A percentile compares a stretch with the other conserved stretches of the same genome.
Evolutionary conservation across 35 echinoderm and acorn worm species (phyloP).

Genomic region (Heliocidaris tuberculata): DNA sequence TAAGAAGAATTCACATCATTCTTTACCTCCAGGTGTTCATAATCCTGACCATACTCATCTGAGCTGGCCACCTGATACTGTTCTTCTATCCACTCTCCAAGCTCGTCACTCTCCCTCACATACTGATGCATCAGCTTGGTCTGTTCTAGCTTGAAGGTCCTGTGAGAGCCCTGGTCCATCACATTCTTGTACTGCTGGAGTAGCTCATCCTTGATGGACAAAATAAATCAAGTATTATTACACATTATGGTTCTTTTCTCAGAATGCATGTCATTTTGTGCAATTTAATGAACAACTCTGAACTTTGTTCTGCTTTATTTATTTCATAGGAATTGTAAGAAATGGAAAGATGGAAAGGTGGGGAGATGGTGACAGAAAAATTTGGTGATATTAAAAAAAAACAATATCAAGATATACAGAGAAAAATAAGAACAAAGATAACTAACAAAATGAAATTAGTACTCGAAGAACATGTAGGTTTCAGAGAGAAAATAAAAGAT

Average conservation of each 20-base stretch:
- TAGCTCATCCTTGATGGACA: conserved; percentile 53
- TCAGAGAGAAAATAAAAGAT: no score
- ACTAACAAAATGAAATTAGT: neutral
- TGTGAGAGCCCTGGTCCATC: conserved; percentile 40
- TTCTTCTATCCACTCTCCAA: conserved; percentile 94
- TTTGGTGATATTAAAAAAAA: neutral
- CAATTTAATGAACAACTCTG: no score
- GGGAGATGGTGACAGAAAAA: no score
- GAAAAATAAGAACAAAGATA: neutral
- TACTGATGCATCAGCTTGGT: conserved; percentile 79
- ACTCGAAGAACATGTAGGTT: no score
- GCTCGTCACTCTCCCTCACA: conserved; percentile 84
- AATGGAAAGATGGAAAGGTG: no score
- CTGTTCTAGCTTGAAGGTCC: conserved; percentile 67
- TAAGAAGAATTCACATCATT: neutral
- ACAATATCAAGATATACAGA: neutral
- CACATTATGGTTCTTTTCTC: no score
- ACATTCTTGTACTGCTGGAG: conserved; percentile 56
- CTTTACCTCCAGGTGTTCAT: conserved; percentile 78
- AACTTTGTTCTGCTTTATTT: no score
- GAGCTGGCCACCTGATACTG: conserved; percentile 84
- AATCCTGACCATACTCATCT: conserved; percentile 96
- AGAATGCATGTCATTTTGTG: no score
- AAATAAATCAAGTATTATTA: neutral
- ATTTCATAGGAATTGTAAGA: no score